These are phyloP conservation scores for Poecilobothrus nobilitatus DNA, from an alignment of 2,888 invertebrate species.

Conservation along the genomic window DNA sequence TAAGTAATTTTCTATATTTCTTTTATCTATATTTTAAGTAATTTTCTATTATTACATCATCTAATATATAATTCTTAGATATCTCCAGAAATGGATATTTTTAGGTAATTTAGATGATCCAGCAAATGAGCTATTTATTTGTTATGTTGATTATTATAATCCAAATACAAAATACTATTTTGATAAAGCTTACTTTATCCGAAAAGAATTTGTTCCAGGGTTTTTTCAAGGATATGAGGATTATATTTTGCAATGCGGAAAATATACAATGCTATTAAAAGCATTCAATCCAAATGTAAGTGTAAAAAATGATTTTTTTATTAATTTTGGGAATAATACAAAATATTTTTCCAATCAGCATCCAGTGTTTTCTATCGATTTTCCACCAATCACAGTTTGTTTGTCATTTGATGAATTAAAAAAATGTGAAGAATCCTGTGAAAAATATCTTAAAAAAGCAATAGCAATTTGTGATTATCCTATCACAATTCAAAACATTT, in stretches of 20 bases:
- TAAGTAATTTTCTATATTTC: conserved; percentile 26
- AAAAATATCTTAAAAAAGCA: conserved; percentile 28
- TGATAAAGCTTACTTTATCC: conserved; percentile 38
- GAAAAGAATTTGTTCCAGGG: conserved; percentile 50
- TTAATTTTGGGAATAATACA: conserved; percentile 7
- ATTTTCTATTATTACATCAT: not conserved
- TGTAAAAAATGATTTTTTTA: conserved; percentile 5
- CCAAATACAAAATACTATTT: conserved; percentile 40
- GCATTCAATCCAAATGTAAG: conserved; percentile 60
- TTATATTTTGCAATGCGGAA: conserved; percentile 64
- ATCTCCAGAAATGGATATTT: conserved; percentile 73
- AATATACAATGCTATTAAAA: conserved; percentile 61
- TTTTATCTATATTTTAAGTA: no score
- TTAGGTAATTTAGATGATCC: conserved; percentile 74
- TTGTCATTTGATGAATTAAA: conserved; percentile 34
- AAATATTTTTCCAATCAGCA: conserved; percentile 28
- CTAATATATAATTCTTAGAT: conserved; percentile 21
- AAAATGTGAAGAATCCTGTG: conserved; percentile 27
- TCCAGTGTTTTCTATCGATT: conserved; percentile 33
- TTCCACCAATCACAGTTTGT: conserved; percentile 37
- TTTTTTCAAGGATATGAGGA: conserved; percentile 57
- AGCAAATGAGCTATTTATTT: conserved; percentile 76
- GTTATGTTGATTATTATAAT: conserved; percentile 31
- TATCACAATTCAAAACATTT: conserved; percentile 47
- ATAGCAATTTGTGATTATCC: conserved; percentile 45